Percentiles rank a stretch among this genome's conserved stretches.
Evolutionary conservation across 2,113 vertebrate genomes (phyloP).

Genomic region (Oryzias javanicus): DNA sequence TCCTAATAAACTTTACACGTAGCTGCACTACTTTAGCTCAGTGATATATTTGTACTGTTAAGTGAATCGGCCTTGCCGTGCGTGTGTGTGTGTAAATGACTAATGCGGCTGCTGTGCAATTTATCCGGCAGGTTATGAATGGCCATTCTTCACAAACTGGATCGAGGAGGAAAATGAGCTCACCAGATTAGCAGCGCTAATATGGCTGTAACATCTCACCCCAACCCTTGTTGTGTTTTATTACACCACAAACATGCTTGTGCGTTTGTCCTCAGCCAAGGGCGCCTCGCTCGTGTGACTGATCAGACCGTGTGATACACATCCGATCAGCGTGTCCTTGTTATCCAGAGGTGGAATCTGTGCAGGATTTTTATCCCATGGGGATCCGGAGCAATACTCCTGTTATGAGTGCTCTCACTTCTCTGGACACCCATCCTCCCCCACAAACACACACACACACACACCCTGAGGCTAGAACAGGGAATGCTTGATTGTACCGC

Average conservation of each 20-base stretch:
- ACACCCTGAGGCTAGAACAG: constrained; percentile 44
- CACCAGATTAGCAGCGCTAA: constrained; percentile 68
- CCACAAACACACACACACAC: constrained; percentile 14
- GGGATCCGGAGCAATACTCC: constrained; percentile 56
- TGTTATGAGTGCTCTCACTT: constrained; percentile 56
- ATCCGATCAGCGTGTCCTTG: constrained; percentile 61
- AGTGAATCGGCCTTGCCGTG: constrained; percentile 43
- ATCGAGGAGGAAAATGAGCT: constrained; percentile 54
- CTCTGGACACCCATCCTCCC: constrained; percentile 41
- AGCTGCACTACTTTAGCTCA: constrained; percentile 2
- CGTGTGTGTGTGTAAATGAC: constrained; percentile 50
- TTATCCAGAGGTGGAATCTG: constrained; percentile 64
- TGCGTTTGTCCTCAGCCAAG: constrained; percentile 59
- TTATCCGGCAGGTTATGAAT: constrained; percentile 45
- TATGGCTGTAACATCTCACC: constrained; percentile 57
- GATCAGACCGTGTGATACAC: constrained; percentile 47
- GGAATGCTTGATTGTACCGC: constrained; percentile 65
- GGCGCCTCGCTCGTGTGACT: constrained; percentile 39
- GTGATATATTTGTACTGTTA: constrained; percentile 44
- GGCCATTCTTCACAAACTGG: constrained; percentile 33
- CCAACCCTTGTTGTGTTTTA: constrained; percentile 64
- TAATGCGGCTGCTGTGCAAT: constrained; percentile 9
- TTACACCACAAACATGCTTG: constrained; percentile 41
- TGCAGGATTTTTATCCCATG: constrained; percentile 60
- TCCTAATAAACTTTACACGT: constrained; percentile 36